Conservation (phyloP, 2,797 vertebrate species). For the Tympanoctomys barrerae region DNA sequence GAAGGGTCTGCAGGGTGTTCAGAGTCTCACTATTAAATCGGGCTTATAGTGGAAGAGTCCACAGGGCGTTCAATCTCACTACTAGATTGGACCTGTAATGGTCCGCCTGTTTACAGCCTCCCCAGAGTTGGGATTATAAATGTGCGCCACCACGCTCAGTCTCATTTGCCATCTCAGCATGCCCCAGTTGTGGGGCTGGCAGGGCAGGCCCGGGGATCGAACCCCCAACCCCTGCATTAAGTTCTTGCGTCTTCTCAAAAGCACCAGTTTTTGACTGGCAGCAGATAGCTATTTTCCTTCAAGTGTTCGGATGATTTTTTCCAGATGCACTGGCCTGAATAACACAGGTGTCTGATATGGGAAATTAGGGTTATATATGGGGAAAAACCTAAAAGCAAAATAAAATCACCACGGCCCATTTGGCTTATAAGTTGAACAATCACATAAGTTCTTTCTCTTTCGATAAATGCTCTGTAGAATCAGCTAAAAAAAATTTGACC, state of each 20-base stretch:
- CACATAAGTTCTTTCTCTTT: neutral
- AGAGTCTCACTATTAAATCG: no score
- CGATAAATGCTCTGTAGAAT: conserved; percentile 6
- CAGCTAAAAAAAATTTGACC: neutral
- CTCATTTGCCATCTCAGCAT: no score
- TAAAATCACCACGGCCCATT: neutral
- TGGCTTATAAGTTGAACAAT: neutral
- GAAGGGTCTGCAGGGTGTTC: no score
- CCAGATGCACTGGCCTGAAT: neutral
- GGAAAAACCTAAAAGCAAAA: neutral
- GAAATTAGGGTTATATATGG: neutral
- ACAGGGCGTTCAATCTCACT: no score
- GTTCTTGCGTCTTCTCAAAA: conserved; percentile 24
- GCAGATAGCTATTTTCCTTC: neutral
- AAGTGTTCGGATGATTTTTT: conserved; percentile 23
- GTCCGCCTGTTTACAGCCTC: no score
- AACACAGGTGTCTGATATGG: neutral
- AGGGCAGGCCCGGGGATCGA: no score
- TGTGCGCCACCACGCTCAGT: no score
- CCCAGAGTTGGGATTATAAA: no score
- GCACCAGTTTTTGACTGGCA: neutral
- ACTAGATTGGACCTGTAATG: no score
- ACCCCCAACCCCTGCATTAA: no score
- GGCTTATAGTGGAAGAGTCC: no score
- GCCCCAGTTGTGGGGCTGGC: no score